Conservation (phyloP, 2,113 vertebrate genomes). For the Delphinus delphis region DNA sequence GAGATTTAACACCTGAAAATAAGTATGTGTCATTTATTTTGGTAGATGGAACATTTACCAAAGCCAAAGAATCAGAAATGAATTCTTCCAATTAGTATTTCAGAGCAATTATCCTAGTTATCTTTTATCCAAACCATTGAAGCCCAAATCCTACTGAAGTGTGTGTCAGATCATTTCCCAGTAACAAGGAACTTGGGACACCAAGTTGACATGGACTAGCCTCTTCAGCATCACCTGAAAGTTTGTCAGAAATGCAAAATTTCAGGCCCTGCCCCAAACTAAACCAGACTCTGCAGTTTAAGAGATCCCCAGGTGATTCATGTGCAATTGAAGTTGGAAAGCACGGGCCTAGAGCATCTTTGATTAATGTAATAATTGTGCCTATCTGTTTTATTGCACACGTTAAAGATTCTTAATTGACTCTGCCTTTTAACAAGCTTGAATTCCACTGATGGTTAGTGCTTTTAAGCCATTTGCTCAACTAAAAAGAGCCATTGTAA, state of each 20-base stretch:
- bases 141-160: neutral
- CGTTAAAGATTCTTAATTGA: neutral
- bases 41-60: neutral
- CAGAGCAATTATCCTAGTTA: neutral
- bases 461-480: neutral
- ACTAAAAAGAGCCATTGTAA: neutral
- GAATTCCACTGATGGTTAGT: neutral
- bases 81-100: slow-evolving; percentile 22
- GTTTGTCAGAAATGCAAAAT: neutral
- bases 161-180: neutral
- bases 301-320: neutral
- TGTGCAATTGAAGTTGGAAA: neutral
- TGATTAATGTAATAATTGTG: neutral
- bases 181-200: neutral
- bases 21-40: neutral
- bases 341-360: neutral
- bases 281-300: neutral
- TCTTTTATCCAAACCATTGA: neutral
- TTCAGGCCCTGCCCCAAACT: neutral
- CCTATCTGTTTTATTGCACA: neutral
- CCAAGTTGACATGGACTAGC: fast-evolving
- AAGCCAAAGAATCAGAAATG: slow-evolving; percentile 23
- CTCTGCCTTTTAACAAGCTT: slow-evolving; percentile 5
- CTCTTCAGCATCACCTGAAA: neutral
- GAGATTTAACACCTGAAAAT: neutral